Evolutionary conservation across 2,888 invertebrate species (phyloP).

Genomic region (Celastrina argiolus): DNA sequence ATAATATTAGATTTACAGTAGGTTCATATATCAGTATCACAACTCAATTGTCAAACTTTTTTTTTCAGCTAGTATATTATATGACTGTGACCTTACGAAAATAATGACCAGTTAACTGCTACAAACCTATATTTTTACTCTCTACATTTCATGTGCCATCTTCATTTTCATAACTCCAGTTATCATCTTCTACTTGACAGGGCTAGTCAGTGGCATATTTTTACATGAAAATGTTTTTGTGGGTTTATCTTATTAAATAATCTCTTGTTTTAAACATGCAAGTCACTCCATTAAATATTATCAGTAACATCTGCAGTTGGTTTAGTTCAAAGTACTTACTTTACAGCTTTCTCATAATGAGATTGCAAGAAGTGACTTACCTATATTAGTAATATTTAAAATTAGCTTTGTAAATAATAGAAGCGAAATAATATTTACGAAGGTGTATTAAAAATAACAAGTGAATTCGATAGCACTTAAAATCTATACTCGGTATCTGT

Average conservation of each 20-base stretch:
- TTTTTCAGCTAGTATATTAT: too few relatives aligned
- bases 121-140: too few relatives aligned
- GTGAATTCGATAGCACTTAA: conserved; percentile 5
- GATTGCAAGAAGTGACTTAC: neutral
- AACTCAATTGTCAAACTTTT: too few relatives aligned
- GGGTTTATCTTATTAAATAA: neutral
- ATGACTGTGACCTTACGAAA: too few relatives aligned
- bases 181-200: too few relatives aligned
- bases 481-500: neutral
- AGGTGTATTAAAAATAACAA: conserved; percentile 1
- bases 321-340: neutral
- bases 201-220: too few relatives aligned
- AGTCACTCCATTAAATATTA: neutral
- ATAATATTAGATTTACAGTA: too few relatives aligned
- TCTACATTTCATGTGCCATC: too few relatives aligned
- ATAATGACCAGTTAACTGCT: too few relatives aligned
- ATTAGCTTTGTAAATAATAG: neutral
- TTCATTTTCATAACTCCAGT: too few relatives aligned
- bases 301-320: neutral
- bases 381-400: neutral
- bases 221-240: too few relatives aligned
- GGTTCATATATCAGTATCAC: too few relatives aligned
- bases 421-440: neutral
- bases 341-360: neutral
- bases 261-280: neutral